Evolutionary conservation across 2,113 vertebrate species (phyloP).

Genomic region (Myiagra hebetior): DNA sequence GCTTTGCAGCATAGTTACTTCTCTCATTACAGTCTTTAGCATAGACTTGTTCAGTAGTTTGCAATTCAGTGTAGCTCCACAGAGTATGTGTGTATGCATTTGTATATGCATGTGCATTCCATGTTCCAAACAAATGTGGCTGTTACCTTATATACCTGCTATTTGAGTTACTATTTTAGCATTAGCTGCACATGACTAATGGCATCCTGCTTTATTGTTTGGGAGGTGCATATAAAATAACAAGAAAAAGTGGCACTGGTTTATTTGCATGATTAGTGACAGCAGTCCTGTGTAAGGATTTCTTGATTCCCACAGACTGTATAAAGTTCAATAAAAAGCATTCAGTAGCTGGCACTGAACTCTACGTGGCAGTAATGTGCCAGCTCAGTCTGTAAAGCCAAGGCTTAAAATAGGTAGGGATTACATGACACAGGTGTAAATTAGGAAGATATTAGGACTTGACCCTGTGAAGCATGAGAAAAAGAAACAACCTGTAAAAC

Average conservation of each 20-base stretch:
- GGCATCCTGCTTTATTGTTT: neutral
- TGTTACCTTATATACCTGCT: neutral
- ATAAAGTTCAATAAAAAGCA: neutral
- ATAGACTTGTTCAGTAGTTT: neutral
- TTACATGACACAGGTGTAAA: constrained; percentile 3
- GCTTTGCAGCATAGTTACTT: constrained; percentile 42
- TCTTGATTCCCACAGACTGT: neutral
- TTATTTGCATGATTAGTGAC: neutral
- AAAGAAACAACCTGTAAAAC: neutral
- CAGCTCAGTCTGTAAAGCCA: neutral
- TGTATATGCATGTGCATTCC: neutral
- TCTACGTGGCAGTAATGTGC: constrained; percentile 13
- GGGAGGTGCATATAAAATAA: neutral
- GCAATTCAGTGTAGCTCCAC: neutral
- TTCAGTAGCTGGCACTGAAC: constrained; percentile 34
- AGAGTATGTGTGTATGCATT: neutral
- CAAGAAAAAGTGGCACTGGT: neutral
- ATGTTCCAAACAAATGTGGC: neutral
- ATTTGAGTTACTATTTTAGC: neutral
- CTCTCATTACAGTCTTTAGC: constrained; percentile 51
- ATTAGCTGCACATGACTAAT: neutral
- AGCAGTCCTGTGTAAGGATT: neutral
- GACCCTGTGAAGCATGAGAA: neutral
- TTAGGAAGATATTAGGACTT: neutral
- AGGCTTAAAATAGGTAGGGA: constrained; percentile 11